Percentiles rank a stretch among this genome's conserved stretches.
Conservation (phyloP, 2,113 vertebrate genomes). For the Menidia beryllina region DNA sequence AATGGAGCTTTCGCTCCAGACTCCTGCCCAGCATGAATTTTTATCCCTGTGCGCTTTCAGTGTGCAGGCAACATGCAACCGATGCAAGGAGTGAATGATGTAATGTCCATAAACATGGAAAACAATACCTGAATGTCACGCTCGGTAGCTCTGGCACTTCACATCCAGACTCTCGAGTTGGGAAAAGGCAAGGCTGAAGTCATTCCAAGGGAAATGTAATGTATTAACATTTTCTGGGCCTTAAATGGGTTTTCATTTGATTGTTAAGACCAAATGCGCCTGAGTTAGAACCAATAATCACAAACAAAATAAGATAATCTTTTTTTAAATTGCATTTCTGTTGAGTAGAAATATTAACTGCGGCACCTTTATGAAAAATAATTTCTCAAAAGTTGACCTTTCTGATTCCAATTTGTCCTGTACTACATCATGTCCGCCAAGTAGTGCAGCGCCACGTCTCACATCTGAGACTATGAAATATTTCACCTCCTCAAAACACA, state of each 20-base stretch:
- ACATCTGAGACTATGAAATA: slow-evolving; percentile 3
- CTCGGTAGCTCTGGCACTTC: slow-evolving; percentile 27
- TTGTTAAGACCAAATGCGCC: slow-evolving; percentile 13
- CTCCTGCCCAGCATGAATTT: slow-evolving; percentile 26
- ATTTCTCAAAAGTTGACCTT: slow-evolving; percentile 8
- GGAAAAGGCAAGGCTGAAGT: slow-evolving; percentile 39
- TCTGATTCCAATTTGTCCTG: slow-evolving; percentile 11
- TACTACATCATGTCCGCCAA: neutral
- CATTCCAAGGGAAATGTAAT: slow-evolving; percentile 39
- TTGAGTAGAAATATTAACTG: neutral
- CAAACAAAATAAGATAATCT: neutral
- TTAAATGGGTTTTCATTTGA: slow-evolving; percentile 18
- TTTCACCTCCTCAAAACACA: slow-evolving; percentile 21
- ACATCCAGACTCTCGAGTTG: slow-evolving; percentile 13
- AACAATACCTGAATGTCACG: slow-evolving; percentile 60
- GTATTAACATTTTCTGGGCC: slow-evolving; percentile 6
- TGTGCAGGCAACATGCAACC: slow-evolving; percentile 20
- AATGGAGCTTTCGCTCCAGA: slow-evolving; percentile 26
- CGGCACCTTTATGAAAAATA: too few relatives aligned
- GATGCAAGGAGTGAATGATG: slow-evolving; percentile 57
- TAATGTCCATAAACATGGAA: slow-evolving; percentile 61
- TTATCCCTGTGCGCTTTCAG: slow-evolving; percentile 23
- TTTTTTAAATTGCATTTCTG: neutral
- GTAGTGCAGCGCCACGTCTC: neutral
- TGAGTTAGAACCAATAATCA: neutral